Evolutionary conservation across 2,888 invertebrate species (phyloP).

Genomic region (Meliscaeva auricollis): DNA sequence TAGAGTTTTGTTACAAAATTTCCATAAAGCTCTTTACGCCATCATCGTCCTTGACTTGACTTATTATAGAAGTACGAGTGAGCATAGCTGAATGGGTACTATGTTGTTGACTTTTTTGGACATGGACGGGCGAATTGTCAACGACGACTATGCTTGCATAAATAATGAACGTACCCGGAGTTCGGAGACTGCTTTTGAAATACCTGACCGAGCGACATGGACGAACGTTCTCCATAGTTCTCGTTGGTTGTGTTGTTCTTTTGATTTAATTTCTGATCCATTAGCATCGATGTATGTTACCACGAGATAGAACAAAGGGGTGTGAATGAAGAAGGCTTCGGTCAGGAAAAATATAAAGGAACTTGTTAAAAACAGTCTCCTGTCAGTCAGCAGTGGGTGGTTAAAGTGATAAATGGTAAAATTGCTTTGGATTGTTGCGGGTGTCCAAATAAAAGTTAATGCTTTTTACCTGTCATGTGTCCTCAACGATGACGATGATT

Average conservation of each 20-base stretch:
- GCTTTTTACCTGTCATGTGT: conserved; percentile 68
- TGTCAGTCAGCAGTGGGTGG: conserved; percentile 15
- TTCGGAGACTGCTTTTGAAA: conserved; percentile 54
- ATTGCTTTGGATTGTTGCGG: conserved; percentile 25
- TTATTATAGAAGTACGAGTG: background rate
- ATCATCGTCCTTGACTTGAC: conserved; percentile 25
- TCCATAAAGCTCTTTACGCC: conserved; percentile 57
- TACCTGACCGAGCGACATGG: conserved; percentile 35
- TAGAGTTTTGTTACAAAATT: conserved; percentile 36
- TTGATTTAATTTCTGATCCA: conserved; percentile 71
- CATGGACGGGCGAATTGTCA: conserved; percentile 46
- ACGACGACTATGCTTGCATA: conserved; percentile 56
- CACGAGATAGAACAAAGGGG: background rate
- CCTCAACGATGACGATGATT: conserved; percentile 26
- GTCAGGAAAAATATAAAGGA: conserved; percentile 13
- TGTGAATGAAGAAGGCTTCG: background rate
- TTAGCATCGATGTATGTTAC: conserved; percentile 60
- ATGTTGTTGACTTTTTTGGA: background rate
- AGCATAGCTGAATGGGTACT: background rate
- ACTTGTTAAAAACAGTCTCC: conserved; percentile 21
- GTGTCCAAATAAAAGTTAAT: conserved; percentile 64
- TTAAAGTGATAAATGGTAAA: too few species aligned
- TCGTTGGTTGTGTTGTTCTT: conserved; percentile 62
- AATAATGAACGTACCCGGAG: conserved; percentile 60
- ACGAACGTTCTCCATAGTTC: background rate